Evolutionary conservation across 2,113 vertebrate genomes (phyloP).

Genomic region (Lophius piscatorius): DNA sequence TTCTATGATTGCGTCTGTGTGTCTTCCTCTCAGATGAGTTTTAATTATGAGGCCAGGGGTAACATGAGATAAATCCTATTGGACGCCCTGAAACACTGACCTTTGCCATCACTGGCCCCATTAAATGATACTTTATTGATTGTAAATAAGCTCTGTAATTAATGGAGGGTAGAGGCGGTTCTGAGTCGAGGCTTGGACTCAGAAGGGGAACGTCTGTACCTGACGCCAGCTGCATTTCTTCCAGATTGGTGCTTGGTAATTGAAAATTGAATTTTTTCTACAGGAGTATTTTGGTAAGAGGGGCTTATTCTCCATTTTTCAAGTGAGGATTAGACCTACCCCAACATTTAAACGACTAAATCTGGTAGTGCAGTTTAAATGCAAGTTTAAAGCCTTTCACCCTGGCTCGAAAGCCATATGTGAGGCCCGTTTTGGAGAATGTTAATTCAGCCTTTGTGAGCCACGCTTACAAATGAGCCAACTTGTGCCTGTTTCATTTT

Average conservation of each 20-base stretch:
- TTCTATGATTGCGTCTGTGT: constrained; percentile 42
- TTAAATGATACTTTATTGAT: constrained; percentile 71
- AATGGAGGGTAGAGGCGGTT: constrained; percentile 48
- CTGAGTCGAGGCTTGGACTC: constrained; percentile 18
- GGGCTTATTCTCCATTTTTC: too few relatives aligned
- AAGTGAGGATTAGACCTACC: constrained; percentile 24
- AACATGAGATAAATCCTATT: constrained; percentile 64
- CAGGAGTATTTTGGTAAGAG: too few relatives aligned
- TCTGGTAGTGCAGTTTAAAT: not conserved
- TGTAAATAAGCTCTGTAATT: constrained; percentile 67
- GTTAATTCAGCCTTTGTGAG: constrained; percentile 9
- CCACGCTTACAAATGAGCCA: not conserved
- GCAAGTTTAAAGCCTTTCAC: constrained; percentile 7
- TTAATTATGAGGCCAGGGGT: constrained; percentile 50
- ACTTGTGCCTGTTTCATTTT: constrained; percentile 7
- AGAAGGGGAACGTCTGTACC: constrained; percentile 26
- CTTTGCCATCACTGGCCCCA: constrained; percentile 51
- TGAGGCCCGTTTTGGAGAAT: not conserved
- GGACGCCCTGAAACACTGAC: constrained; percentile 44
- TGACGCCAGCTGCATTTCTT: constrained; percentile 30
- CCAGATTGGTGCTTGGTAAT: too few relatives aligned
- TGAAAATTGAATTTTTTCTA: too few relatives aligned
- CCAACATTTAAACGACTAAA: constrained; percentile 29
- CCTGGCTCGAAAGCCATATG: not conserved
- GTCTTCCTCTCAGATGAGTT: constrained; percentile 49